A percentile compares a stretch with the other conserved stretches of the same genome.
phyloP scores from a whole-genome alignment of 2,113 vertebrate genomes.

The Hylia prasina region DNA sequence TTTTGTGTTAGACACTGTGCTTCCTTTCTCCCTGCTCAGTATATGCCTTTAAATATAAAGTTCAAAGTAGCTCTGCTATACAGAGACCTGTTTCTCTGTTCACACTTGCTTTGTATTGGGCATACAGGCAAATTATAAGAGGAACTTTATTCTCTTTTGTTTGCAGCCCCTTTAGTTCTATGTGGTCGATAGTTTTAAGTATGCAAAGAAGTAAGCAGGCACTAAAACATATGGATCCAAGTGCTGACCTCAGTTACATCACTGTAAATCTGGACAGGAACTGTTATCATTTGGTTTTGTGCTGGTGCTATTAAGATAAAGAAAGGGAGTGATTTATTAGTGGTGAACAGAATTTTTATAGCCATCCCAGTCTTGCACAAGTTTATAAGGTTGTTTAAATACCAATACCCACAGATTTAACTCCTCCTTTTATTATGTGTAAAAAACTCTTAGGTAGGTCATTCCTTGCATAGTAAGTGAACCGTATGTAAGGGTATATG shows the following conservation, averaged over 20 bases:
- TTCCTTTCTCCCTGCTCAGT: not conserved
- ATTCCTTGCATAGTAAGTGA: not conserved
- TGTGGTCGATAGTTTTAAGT: not conserved
- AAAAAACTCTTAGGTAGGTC: not conserved
- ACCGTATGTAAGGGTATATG: not conserved
- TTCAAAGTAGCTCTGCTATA: not conserved
- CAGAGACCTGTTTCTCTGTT: not conserved
- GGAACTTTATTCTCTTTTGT: not conserved
- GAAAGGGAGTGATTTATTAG: not conserved
- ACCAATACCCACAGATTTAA: not conserved
- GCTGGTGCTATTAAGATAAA: not conserved
- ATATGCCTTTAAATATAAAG: not conserved
- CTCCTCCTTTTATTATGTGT: not conserved
- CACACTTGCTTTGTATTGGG: not conserved
- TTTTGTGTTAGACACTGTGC: not conserved
- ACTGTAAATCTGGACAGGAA: not conserved
- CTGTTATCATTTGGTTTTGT: not conserved
- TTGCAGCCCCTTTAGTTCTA: not conserved
- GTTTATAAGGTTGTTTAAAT: not conserved
- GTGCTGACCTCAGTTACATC: not conserved
- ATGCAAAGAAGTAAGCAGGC: not conserved
- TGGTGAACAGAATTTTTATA: not conserved
- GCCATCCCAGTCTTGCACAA: not conserved
- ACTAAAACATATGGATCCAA: not conserved
- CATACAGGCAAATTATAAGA: not conserved